Percentiles rank a stretch among this genome's conserved stretches.
These are phyloP conservation scores for Hypena proboscidalis DNA, from an alignment of 2,888 invertebrate genomes.

Conservation along the genomic window DNA sequence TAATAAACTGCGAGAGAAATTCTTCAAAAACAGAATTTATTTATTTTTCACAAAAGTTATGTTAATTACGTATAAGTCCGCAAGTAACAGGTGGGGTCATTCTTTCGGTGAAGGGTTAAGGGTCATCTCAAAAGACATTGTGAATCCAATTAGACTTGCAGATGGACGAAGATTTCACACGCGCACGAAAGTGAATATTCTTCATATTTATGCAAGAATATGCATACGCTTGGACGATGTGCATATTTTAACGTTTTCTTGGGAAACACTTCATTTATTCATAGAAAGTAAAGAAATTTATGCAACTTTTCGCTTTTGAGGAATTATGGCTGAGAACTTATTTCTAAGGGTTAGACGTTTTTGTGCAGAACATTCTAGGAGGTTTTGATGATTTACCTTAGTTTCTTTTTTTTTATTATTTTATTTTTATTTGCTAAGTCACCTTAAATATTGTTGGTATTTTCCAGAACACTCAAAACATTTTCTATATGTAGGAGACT, in stretches of 20 bases:
- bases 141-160: constrained; percentile 62
- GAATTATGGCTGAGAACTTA: too few relatives aligned
- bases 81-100: constrained; percentile 76
- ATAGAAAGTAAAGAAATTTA: background rate
- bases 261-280: constrained; percentile 19
- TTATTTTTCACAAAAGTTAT: constrained; percentile 37
- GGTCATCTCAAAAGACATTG: constrained; percentile 56
- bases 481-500: too few relatives aligned
- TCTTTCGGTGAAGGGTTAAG: constrained; percentile 58
- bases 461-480: too few relatives aligned
- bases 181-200: constrained; percentile 48
- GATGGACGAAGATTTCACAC: constrained; percentile 47
- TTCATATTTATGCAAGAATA: constrained; percentile 19
- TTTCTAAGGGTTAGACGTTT: too few relatives aligned
- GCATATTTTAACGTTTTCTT: constrained; percentile 30
- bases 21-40: constrained; percentile 37
- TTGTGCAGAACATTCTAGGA: too few relatives aligned
- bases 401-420: too few relatives aligned
- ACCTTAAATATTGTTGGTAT: too few relatives aligned
- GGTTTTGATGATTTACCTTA: too few relatives aligned
- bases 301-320: too few relatives aligned
- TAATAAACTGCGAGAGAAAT: constrained; percentile 53
- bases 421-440: too few relatives aligned
- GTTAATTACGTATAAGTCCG: constrained; percentile 54
- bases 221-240: constrained; percentile 17